phyloP scores from a whole-genome alignment of 1,140 invertebrate genomes.

The Zaprionus inermis region DNA sequence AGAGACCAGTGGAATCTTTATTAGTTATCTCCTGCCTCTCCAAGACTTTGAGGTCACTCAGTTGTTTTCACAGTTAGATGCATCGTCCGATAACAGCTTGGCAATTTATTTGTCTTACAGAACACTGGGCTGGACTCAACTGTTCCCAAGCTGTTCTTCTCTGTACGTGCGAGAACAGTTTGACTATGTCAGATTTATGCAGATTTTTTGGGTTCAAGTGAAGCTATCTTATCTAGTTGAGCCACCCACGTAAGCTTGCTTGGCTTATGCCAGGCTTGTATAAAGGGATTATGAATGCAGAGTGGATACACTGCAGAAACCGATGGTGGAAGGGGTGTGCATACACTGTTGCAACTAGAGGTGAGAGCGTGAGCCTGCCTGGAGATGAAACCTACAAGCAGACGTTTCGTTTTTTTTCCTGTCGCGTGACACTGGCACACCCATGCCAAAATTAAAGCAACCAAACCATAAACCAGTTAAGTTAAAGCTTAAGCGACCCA shows the following conservation, averaged over 20 bases:
- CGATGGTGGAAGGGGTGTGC: constrained; percentile 21
- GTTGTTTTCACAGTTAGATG: constrained; percentile 63
- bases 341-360: constrained; percentile 12
- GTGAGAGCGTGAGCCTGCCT: constrained; percentile 6
- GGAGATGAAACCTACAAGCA: neutral
- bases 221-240: constrained; percentile 55
- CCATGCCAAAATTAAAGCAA: constrained; percentile 6
- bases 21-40: constrained; percentile 48
- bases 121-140: neutral
- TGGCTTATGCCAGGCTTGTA: constrained; percentile 11
- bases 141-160: neutral
- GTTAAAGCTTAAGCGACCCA: constrained; percentile 57
- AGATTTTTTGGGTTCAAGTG: constrained; percentile 52
- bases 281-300: constrained; percentile 32
- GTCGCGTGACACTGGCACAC: constrained; percentile 31
- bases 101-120: constrained; percentile 8
- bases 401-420: neutral
- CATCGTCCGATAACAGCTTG: constrained; percentile 1
- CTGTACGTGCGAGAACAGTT: constrained; percentile 27
- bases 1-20: constrained; percentile 34
- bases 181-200: constrained; percentile 52
- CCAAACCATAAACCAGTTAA: constrained; percentile 53
- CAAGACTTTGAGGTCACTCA: constrained; percentile 42
- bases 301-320: neutral
- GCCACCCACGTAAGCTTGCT: constrained; percentile 49